Evolutionary conservation across 2,888 invertebrate genomes (phyloP).

Genomic region (Synergus japonicus): DNA sequence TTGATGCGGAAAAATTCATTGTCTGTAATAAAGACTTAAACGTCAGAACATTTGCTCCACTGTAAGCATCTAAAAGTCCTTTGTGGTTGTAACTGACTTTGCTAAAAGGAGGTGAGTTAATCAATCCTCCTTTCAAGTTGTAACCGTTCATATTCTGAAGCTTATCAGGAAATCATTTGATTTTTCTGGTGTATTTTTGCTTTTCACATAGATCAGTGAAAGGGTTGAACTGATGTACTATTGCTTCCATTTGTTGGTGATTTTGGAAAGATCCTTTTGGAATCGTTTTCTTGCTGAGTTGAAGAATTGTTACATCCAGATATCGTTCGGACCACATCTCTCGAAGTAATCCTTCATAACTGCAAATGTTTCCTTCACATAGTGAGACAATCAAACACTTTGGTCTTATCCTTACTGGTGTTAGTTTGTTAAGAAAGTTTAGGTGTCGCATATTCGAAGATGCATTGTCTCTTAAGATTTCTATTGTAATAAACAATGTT

Average conservation of each 20-base stretch:
- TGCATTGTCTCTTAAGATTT: not conserved
- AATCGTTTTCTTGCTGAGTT: not conserved
- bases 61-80: not conserved
- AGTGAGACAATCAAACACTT: not conserved
- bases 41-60: not conserved
- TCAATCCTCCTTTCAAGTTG: not conserved
- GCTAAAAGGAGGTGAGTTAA: not conserved
- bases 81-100: not conserved
- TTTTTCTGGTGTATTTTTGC: not conserved
- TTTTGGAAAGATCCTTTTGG: not conserved
- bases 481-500: not conserved
- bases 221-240: not conserved
- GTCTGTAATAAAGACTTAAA: not conserved
- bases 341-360: not conserved
- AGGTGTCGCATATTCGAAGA: not conserved
- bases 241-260: not conserved
- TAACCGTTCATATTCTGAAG: slow-evolving; percentile 6
- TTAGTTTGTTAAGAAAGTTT: not conserved
- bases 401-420: not conserved
- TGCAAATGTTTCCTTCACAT: not conserved
- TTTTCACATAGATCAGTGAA: not conserved
- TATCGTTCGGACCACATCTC: not conserved
- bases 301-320: slow-evolving; percentile 9
- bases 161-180: not conserved
- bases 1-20: not conserved